phyloP scores from a whole-genome alignment of 2,113 vertebrate species.

The Mesembrinibis cayennensis region DNA sequence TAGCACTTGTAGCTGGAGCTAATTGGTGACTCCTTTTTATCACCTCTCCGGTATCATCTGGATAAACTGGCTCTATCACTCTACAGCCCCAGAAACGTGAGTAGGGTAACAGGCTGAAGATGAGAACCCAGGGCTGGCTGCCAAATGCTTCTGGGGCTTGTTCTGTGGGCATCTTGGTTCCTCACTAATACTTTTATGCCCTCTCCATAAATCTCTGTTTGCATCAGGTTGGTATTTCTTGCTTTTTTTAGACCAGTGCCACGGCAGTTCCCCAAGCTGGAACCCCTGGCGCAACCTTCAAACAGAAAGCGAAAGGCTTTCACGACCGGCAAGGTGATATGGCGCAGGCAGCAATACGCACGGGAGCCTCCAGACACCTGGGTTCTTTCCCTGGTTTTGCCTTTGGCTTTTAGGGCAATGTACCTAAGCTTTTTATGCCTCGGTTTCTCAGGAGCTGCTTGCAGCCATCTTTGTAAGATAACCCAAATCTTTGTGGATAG shows the following conservation, averaged over 20 bases:
- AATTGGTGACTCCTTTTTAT: slow-evolving; percentile 56
- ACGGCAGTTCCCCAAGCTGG: background rate
- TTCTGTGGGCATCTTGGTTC: background rate
- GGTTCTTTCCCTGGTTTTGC: background rate
- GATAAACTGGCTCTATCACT: slow-evolving; percentile 56
- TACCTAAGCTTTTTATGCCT: background rate
- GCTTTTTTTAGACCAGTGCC: slow-evolving; percentile 9
- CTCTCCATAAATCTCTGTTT: slow-evolving; percentile 36
- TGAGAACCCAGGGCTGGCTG: slow-evolving; percentile 8
- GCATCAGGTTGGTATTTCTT: background rate
- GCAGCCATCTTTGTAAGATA: background rate
- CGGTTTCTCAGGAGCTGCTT: background rate
- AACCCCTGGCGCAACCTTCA: background rate
- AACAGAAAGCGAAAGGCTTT: slow-evolving; percentile 53
- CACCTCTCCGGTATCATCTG: slow-evolving; percentile 10
- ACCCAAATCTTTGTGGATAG: background rate
- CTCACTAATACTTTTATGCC: slow-evolving; percentile 45
- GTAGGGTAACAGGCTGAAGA: slow-evolving; percentile 41
- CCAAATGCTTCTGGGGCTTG: slow-evolving; percentile 35
- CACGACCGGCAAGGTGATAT: fast-evolving
- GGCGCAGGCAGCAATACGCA: background rate
- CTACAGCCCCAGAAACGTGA: slow-evolving; percentile 1
- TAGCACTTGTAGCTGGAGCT: background rate
- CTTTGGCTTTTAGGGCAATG: background rate
- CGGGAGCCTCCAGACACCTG: background rate